These are phyloP conservation scores for Ahaetulla prasina DNA, from an alignment of 2,113 vertebrate genomes.

Conservation along the genomic window DNA sequence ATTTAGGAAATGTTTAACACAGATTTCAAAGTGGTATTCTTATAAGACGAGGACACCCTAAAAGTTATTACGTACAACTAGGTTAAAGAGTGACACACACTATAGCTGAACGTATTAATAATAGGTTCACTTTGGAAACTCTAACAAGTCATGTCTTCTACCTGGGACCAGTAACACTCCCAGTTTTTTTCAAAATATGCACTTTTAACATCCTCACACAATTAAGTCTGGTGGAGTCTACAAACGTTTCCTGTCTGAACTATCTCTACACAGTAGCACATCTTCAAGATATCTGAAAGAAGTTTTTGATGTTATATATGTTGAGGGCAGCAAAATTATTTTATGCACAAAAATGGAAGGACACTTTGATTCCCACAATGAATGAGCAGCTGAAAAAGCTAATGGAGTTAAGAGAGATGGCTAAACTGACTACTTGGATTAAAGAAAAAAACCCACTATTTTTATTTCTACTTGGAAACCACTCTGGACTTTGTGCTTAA, in stretches of 20 bases:
- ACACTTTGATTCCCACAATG: neutral
- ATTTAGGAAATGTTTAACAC: neutral
- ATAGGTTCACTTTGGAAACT: neutral
- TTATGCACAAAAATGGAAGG: neutral
- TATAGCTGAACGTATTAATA: neutral
- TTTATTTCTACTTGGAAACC: neutral
- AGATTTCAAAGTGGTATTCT: neutral
- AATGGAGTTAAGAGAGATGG: neutral
- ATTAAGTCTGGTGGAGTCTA: neutral
- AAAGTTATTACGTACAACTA: neutral
- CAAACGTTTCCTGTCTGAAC: neutral
- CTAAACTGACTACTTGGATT: neutral
- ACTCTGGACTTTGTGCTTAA: neutral
- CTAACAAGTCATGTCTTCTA: no score
- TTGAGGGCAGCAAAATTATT: neutral
- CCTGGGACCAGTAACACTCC: no score
- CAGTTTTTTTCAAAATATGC: no score
- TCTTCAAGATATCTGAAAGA: neutral
- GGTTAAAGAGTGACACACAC: neutral
- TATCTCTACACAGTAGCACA: neutral
- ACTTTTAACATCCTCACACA: neutral
- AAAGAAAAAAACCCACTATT: neutral
- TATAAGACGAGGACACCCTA: neutral
- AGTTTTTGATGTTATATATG: neutral
- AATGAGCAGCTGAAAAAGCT: neutral